These are phyloP conservation scores for Drosophila punjabiensis DNA, from an alignment of 1,140 invertebrate species.

Conservation along the genomic window DNA sequence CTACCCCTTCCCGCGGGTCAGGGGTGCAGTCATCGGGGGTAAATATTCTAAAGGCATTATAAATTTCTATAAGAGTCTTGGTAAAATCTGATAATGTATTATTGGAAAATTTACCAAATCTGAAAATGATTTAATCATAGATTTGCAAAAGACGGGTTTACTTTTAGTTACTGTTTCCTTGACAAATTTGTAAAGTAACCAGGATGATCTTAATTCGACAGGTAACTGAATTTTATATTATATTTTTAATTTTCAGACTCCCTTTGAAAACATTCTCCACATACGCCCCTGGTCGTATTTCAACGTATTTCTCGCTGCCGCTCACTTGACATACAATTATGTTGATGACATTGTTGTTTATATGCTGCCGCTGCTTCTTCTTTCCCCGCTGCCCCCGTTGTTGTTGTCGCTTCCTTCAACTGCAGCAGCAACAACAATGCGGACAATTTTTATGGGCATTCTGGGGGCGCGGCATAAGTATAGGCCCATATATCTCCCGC, in stretches of 20 bases:
- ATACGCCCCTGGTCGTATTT: conserved; percentile 8
- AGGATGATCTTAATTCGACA: neutral
- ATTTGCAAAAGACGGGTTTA: too few relatives aligned
- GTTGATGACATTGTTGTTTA: conserved; percentile 54
- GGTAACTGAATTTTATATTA: neutral
- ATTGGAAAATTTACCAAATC: neutral
- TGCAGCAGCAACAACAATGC: conserved; percentile 52
- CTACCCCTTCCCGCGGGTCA: conserved; percentile 40
- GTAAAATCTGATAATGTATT: neutral
- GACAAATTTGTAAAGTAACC: neutral
- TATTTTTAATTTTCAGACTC: neutral
- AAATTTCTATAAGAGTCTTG: too few relatives aligned
- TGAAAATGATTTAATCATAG: neutral
- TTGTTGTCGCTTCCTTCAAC: conserved; percentile 37
- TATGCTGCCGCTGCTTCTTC: conserved; percentile 22
- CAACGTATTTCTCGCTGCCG: conserved; percentile 23
- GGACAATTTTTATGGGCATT: conserved; percentile 75
- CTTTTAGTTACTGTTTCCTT: too few relatives aligned
- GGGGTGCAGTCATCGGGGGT: conserved; percentile 48
- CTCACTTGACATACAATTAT: conserved; percentile 54
- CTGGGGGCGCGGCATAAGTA: conserved; percentile 49
- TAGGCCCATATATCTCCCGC: conserved; percentile 65
- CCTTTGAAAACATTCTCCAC: neutral
- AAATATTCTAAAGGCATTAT: neutral
- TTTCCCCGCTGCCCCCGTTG: conserved; percentile 30